phyloP scores from a whole-genome alignment of 2,888 invertebrate genomes.

The Drosophila kambysellisi region DNA sequence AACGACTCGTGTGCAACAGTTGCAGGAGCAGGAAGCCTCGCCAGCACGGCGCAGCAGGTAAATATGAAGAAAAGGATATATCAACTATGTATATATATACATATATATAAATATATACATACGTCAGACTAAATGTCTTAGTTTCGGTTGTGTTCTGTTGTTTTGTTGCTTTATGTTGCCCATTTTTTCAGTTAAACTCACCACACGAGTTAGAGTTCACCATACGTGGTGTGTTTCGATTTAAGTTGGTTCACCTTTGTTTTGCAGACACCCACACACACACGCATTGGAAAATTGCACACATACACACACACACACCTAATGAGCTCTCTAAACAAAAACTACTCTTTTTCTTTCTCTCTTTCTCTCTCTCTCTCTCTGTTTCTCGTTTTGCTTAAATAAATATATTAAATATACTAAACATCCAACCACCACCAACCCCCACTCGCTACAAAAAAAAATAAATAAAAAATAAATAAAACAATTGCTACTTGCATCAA shows the following conservation, averaged over 20 bases:
- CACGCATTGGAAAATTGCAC: not conserved
- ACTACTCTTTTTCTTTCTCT: slow-evolving; percentile 43
- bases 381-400: slow-evolving; percentile 58
- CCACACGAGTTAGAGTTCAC: not conserved
- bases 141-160: slow-evolving; percentile 57
- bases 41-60: slow-evolving; percentile 87
- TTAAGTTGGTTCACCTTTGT: slow-evolving; percentile 18
- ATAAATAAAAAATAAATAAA: too few relatives aligned
- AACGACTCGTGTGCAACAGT: slow-evolving; percentile 85
- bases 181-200: slow-evolving; percentile 21
- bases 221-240: slow-evolving; percentile 5
- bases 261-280: slow-evolving; percentile 10
- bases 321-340: slow-evolving; percentile 41
- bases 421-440: slow-evolving; percentile 7
- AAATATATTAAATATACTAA: slow-evolving; percentile 37
- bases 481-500: slow-evolving; percentile 7
- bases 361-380: slow-evolving; percentile 37
- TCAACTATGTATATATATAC: not conserved
- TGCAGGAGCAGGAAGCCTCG: slow-evolving; percentile 85
- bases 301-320: slow-evolving; percentile 2
- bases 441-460: slow-evolving; percentile 7
- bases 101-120: not conserved
- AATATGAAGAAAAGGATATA: slow-evolving; percentile 47
- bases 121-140: not conserved
- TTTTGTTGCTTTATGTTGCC: slow-evolving; percentile 54